Percentiles rank a stretch among this genome's conserved stretches.
These are phyloP conservation scores for Drosophila merina DNA, from an alignment of 2,888 invertebrate species.

Conservation along the genomic window DNA sequence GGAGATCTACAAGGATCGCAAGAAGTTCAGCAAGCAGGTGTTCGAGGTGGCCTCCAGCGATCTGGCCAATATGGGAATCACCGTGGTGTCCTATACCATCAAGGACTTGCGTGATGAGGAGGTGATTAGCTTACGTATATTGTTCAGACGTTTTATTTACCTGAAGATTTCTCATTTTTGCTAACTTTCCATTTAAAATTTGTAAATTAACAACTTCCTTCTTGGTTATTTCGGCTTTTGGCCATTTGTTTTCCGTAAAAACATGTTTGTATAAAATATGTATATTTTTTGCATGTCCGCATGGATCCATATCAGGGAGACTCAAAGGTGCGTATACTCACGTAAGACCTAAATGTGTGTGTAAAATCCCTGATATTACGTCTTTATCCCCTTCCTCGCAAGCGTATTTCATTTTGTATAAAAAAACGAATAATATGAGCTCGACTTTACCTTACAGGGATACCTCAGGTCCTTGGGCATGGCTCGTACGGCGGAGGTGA, in stretches of 20 bases:
- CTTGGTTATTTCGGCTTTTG: constrained; percentile 25
- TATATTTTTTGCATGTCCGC: constrained; percentile 54
- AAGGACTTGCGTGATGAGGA: constrained; percentile 98
- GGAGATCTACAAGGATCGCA: constrained; percentile 97
- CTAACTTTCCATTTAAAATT: neutral
- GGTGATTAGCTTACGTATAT: constrained; percentile 85
- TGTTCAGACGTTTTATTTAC: neutral
- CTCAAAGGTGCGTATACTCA: constrained; percentile 81
- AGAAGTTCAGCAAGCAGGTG: constrained; percentile 97
- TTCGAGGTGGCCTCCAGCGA: constrained; percentile 98
- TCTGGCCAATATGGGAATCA: constrained; percentile 98
- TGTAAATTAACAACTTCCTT: constrained; percentile 12
- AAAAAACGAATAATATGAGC: neutral
- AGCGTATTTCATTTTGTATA: neutral
- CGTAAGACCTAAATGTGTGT: constrained; percentile 11
- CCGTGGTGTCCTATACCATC: constrained; percentile 96
- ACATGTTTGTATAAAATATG: constrained; percentile 67
- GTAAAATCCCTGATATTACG: constrained; percentile 2
- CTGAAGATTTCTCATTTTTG: neutral
- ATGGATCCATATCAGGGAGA: constrained; percentile 78
- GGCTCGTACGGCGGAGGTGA: constrained; percentile 97
- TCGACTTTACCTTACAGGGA: constrained; percentile 70
- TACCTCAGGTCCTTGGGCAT: constrained; percentile 97
- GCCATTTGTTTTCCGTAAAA: constrained; percentile 38
- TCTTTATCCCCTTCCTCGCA: neutral